Percentiles rank a stretch among this genome's conserved stretches.
phyloP scores from a whole-genome alignment of 1,140 invertebrate species.

The Matsumurasca onukii region DNA sequence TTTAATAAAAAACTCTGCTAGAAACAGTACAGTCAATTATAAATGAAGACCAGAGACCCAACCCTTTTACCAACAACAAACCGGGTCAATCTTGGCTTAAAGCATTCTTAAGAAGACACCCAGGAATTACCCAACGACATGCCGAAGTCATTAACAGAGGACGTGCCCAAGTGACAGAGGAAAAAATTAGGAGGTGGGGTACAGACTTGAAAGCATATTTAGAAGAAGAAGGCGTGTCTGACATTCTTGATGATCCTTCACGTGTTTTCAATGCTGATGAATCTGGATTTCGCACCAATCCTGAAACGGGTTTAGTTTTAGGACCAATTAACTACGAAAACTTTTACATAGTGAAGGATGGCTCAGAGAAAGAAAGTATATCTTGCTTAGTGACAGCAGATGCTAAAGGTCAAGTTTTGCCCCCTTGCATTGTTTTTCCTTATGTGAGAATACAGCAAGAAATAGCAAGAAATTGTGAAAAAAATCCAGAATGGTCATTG shows the following conservation, averaged over 20 bases:
- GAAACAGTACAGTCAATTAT: constrained; percentile 9
- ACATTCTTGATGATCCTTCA: neutral
- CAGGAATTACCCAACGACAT: constrained; percentile 1
- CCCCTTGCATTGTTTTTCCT: constrained; percentile 16
- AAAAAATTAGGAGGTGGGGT: neutral
- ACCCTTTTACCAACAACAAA: constrained; percentile 20
- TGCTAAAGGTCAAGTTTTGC: neutral
- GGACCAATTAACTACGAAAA: constrained; percentile 13
- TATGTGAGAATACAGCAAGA: constrained; percentile 18
- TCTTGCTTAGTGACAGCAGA: neutral
- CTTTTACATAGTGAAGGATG: constrained; percentile 22
- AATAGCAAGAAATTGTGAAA: constrained; percentile 26
- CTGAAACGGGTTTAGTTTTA: constrained; percentile 4
- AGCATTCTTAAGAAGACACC: constrained; percentile 11
- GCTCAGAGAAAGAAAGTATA: constrained; percentile 18
- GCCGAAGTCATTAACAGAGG: constrained; percentile 19
- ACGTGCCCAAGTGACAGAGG: constrained; percentile 8
- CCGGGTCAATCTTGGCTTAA: neutral
- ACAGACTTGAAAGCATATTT: neutral
- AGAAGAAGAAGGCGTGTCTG: neutral
- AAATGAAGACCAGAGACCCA: constrained; percentile 3
- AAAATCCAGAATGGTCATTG: constrained; percentile 37
- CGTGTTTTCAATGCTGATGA: neutral
- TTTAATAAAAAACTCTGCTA: constrained; percentile 5
- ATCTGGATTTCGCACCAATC: neutral